Evolutionary conservation across 2,888 invertebrate genomes (phyloP), one percentile per base, ranked within the genome.

Genomic region (Pinctada fucata): DNA sequence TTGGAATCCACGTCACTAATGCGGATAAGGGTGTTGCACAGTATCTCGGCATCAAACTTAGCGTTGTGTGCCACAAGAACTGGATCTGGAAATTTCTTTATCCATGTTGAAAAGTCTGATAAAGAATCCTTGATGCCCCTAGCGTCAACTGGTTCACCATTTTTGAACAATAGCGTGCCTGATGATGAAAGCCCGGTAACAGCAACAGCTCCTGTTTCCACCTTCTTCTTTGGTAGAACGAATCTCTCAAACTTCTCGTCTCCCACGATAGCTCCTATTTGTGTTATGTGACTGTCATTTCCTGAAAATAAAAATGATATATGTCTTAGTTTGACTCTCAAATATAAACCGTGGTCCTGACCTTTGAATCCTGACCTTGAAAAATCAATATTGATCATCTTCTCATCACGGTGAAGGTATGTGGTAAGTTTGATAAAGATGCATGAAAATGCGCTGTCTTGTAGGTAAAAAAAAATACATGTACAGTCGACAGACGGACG

Each of bases 11-110:
- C n/a, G 58, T 52, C 10, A 52, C 58, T 52, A 52, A 5, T 5
- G 10, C 58, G 58, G 6, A 52, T 5, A 31, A 69, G 31, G 13
- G 47, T 48, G 48, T 69, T 69, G 49, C 69, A 69, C 31, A 69
- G 49, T 2, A 69, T 49, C 3, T 48, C 47, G 3, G 69, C 31
- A 47, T 69, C 69, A 48, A 69, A 69, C 45, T 48, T 2, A 13
- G 69, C 69, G 5, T 69, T 69, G 10, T 69, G 69, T 69, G 69
- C 69, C n/a, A 69, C 48, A 6, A 69, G 69, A 4, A 69, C 69
- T 48, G 69, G 69, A 69, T 6, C n/a, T 6, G 4, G 48, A 49
- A 47, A 69, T 6, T 48, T 2, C n/a, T 13, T 45, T n/a, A 69
- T n/a, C 69, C 69, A 69, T 45, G n/a, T n/a, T 69, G 31, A n/a